Conservation (phyloP, 1,140 invertebrate genomes). For the Micrasema longulum region DNA sequence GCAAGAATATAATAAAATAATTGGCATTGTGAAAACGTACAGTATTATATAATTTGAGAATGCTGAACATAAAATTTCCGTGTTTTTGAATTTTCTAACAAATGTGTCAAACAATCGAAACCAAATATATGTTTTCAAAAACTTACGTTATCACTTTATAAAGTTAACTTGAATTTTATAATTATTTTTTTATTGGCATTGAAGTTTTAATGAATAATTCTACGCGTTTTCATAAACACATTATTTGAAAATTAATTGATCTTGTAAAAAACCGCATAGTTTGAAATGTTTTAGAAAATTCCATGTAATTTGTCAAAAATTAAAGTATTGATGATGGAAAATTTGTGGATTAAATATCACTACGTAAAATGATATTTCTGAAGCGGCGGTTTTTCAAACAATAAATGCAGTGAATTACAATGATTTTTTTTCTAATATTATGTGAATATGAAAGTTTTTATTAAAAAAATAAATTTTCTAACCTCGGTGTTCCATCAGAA, state of each 20-base stretch:
- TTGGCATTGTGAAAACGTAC: not conserved
- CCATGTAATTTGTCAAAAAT: not conserved
- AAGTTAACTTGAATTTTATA: no score
- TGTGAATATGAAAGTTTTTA: not conserved
- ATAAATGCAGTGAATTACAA: not conserved
- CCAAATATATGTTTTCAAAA: no score
- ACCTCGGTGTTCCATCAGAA: conserved; percentile 68
- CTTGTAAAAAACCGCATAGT: no score
- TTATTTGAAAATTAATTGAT: no score
- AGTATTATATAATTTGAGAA: not conserved
- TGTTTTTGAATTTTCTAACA: no score
- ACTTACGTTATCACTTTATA: no score
- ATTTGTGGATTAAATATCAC: not conserved
- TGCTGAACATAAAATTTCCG: no score
- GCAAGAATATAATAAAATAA: not conserved
- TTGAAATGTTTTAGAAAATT: not conserved
- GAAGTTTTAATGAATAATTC: no score
- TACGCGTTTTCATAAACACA: no score
- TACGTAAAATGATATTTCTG: not conserved
- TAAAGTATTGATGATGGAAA: not conserved
- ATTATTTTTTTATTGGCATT: no score
- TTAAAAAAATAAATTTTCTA: conserved; percentile 3
- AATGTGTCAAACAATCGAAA: no score
- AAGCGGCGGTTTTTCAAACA: not conserved
- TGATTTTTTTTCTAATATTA: not conserved